A percentile compares a stretch with the other conserved stretches of the same genome.
Evolutionary conservation across 2,888 invertebrate genomes (phyloP).

Genomic region (Tinea semifulvella): DNA sequence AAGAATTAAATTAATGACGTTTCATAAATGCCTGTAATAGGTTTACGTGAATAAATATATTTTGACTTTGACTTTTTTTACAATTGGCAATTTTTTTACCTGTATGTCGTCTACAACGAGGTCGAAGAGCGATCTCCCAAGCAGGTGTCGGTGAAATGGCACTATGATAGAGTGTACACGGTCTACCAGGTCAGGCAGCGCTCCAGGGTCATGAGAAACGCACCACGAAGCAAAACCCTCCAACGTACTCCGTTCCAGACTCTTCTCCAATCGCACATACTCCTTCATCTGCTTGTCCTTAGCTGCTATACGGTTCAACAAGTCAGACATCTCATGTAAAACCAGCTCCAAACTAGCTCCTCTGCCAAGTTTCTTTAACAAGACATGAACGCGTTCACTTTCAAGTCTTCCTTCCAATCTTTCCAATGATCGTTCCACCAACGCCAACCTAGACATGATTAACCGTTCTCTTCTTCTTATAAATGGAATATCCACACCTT

Average conservation of each 20-base stretch:
- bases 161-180: constrained; percentile 71
- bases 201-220: constrained; percentile 72
- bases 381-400: not conserved
- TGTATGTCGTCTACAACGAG: constrained; percentile 41
- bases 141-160: constrained; percentile 47
- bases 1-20: too few species aligned
- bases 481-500: constrained; percentile 68
- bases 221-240: constrained; percentile 76
- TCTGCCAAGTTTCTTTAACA: not conserved
- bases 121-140: constrained; percentile 55
- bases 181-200: constrained; percentile 72
- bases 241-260: constrained; percentile 71
- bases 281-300: constrained; percentile 68
- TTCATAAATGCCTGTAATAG: too few species aligned
- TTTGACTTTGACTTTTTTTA: too few species aligned
- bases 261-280: constrained; percentile 59
- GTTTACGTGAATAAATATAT: too few species aligned
- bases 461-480: constrained; percentile 68
- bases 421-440: constrained; percentile 39
- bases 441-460: constrained; percentile 58
- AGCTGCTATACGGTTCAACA: constrained; percentile 66
- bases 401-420: constrained; percentile 38
- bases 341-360: constrained; percentile 43
- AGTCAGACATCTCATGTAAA: constrained; percentile 69
- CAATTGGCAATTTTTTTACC: too few species aligned